A percentile compares a stretch with the other conserved stretches of the same genome.
Conservation (phyloP, 1,140 invertebrate species). For the Diorhabda sublineata region DNA sequence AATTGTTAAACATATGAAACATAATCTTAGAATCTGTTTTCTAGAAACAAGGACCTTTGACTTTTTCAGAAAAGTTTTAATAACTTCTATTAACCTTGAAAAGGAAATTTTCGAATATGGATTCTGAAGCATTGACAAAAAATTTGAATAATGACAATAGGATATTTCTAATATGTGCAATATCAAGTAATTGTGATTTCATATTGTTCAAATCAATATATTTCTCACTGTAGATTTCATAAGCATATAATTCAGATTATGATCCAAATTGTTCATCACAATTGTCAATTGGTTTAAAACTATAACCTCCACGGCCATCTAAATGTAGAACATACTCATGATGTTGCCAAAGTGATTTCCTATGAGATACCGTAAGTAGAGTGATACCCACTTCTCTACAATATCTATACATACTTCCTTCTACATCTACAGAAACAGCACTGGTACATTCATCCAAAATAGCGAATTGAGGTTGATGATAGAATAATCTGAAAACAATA, state of each 20-base stretch:
- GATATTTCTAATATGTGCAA: no score
- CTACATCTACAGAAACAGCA: constrained; percentile 95
- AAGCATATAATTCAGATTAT: constrained; percentile 49
- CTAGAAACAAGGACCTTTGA: no score
- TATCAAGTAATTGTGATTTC: no score
- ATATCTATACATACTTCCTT: constrained; percentile 94
- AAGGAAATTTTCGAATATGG: no score
- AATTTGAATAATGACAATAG: no score
- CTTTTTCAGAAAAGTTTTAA: no score
- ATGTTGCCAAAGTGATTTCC: constrained; percentile 93
- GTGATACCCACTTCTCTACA: constrained; percentile 88
- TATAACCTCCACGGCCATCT: constrained; percentile 86
- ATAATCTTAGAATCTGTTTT: no score
- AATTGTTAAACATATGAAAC: no score
- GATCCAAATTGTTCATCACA: constrained; percentile 91
- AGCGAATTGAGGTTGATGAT: constrained; percentile 95
- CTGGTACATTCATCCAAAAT: constrained; percentile 98
- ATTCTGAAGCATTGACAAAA: no score
- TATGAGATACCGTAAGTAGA: constrained; percentile 94
- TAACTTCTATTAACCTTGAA: no score
- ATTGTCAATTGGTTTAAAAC: constrained; percentile 80
- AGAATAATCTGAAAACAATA: constrained; percentile 66
- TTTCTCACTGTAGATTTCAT: neutral
- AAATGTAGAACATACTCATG: constrained; percentile 95
- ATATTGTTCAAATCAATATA: no score